Evolutionary conservation across 2,888 invertebrate genomes (phyloP).

Genomic region (Hedychridium roseum): DNA sequence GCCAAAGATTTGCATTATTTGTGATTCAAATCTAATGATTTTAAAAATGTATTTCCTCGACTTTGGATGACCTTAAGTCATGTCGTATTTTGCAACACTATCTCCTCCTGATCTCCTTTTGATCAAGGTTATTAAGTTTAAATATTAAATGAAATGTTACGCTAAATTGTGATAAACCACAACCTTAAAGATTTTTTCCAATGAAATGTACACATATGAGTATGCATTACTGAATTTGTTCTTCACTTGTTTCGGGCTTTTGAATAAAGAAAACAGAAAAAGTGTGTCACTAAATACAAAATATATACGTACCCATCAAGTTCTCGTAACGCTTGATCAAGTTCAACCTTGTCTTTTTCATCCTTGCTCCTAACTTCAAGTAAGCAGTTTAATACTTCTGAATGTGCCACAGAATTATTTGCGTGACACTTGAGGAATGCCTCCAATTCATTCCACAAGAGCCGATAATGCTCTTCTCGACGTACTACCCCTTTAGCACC

Average conservation of each 20-base stretch:
- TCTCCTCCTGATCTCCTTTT: too few relatives aligned
- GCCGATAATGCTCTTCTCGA: slow-evolving; percentile 89
- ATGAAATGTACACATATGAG: slow-evolving; percentile 57
- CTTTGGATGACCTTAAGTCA: too few relatives aligned
- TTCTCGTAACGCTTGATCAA: slow-evolving; percentile 70
- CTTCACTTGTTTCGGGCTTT: too few relatives aligned
- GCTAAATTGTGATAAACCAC: too few relatives aligned
- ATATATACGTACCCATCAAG: slow-evolving; percentile 66
- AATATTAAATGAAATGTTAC: too few relatives aligned
- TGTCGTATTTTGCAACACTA: too few relatives aligned
- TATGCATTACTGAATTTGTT: slow-evolving; percentile 7
- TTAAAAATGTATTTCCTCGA: too few relatives aligned
- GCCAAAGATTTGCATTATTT: too few relatives aligned
- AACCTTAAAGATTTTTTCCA: too few relatives aligned
- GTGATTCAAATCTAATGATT: too few relatives aligned
- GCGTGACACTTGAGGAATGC: slow-evolving; percentile 77
- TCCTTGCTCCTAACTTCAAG: slow-evolving; percentile 73
- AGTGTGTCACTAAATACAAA: not conserved
- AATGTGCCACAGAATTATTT: slow-evolving; percentile 75
- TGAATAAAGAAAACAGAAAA: not conserved
- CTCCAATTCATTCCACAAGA: slow-evolving; percentile 91
- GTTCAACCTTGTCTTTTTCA: slow-evolving; percentile 70
- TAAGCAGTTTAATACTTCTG: slow-evolving; percentile 79
- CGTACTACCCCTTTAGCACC: slow-evolving; percentile 61
- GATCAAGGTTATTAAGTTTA: too few relatives aligned